Evolutionary conservation across 2,888 invertebrate genomes (phyloP), one percentile per base, ranked within the genome.

Genomic region (Mamestra brassicae): DNA sequence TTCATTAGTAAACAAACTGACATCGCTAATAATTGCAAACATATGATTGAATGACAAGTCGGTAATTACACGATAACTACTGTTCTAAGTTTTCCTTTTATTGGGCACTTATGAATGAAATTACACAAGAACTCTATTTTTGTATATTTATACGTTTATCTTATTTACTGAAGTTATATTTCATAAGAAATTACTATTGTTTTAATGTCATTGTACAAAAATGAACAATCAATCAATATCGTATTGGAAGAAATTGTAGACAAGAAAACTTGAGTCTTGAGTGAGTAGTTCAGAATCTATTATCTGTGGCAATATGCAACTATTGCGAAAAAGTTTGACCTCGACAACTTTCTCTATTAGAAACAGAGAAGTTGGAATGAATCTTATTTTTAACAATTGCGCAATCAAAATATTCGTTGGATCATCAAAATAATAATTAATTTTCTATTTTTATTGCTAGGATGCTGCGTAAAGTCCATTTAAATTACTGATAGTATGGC

Each of bases 1-100:
- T 89, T 90, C 91, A 94, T 94, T 94, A 94, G 95, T 96, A 96
- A 95, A 96, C 96, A 96, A 96, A 96, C 92, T 95, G 95, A 94
- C 95, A 95, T 93, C 92, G 91, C 91, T 96, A 95, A 95, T 96
- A 95, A 95, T 96, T 96, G 94, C 89, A 90, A 95, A 92, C 95
- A 94, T 95, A 95, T 95, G 95, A 95, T 95, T 94, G 93, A 93
- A 91, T 94, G 95, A 94, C 94, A 95, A 93, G 91, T 93, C 89
- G 86, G 83, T 93, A 93, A 92, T 92, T 94, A 93, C 85, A 88
- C 73, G 69, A 8, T 74, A 83, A 66, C 69, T 81, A 77, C 69
- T 78, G 71, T 74, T 76, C 54, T 65, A 80, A 66, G 66, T 72
- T 76, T 83, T 58, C 66, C 17, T 52, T 50, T 1, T 52, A 67